Percentiles rank a stretch among this genome's conserved stretches.
These are phyloP conservation scores for Crotalus viridis DNA, from an alignment of 2,113 vertebrate species.

Conservation along the genomic window DNA sequence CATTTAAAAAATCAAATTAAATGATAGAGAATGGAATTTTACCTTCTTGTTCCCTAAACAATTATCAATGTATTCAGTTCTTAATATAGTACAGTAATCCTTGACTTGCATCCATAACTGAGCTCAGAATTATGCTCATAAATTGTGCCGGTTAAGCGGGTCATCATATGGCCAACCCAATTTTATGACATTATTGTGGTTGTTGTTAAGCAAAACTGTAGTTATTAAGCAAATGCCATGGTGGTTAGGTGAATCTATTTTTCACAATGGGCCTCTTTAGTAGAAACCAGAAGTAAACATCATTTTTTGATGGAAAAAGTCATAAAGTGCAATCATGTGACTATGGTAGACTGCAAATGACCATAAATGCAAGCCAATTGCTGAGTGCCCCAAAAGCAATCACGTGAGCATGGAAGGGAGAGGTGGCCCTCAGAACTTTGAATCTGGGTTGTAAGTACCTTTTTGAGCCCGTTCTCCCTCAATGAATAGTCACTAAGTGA, in stretches of 20 bases:
- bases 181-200: neutral
- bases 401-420: neutral
- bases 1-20: neutral
- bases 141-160: neutral
- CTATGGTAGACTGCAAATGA: neutral
- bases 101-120: neutral
- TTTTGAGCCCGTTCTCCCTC: neutral
- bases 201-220: neutral
- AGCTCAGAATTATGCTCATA: neutral
- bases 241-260: neutral
- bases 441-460: neutral
- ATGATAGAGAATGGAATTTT: neutral
- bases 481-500: neutral
- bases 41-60: neutral
- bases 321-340: neutral
- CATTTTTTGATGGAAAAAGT: neutral
- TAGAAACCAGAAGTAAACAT: neutral
- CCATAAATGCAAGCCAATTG: neutral
- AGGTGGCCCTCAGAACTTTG: neutral
- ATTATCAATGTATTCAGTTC: neutral
- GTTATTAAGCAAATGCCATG: neutral
- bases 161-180: neutral
- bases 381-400: neutral
- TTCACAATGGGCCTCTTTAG: neutral
- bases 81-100: neutral